Percentiles rank a stretch among this genome's conserved stretches.
phyloP scores from a whole-genome alignment of 2,113 vertebrate genomes.

The Pygoscelis antarcticus region DNA sequence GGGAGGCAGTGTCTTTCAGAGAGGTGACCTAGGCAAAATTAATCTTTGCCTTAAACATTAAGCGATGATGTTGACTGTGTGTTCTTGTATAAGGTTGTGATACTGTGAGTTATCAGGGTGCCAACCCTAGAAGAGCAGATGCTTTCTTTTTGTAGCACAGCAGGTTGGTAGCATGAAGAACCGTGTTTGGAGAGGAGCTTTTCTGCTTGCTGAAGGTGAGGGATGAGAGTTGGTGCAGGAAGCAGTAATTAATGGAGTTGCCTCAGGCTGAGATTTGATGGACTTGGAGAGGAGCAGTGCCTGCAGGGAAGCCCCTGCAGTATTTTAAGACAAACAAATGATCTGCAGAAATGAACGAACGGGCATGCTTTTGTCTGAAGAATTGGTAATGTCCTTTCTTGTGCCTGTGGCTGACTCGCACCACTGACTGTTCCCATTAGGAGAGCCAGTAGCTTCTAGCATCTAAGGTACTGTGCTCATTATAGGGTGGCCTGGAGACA shows the following conservation, averaged over 20 bases:
- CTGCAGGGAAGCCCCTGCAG: not conserved
- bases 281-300: not conserved
- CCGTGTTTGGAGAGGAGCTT: not conserved
- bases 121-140: not conserved
- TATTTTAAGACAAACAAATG: not conserved
- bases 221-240: not conserved
- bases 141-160: not conserved
- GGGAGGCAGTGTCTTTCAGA: rapidly evolving
- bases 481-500: not conserved
- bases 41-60: not conserved
- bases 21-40: not conserved
- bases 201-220: not conserved
- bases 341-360: not conserved
- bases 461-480: not conserved
- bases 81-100: not conserved
- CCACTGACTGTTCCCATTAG: not conserved
- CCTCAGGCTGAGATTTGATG: not conserved
- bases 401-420: not conserved
- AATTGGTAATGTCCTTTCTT: not conserved
- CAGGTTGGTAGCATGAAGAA: not conserved
- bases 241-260: not conserved
- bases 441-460: not conserved
- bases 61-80: not conserved
- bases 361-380: not conserved
- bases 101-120: not conserved